Evolutionary conservation across 2,797 vertebrate species (phyloP), one percentile per base, ranked within the genome.

Genomic region (Cygnus olor): DNA sequence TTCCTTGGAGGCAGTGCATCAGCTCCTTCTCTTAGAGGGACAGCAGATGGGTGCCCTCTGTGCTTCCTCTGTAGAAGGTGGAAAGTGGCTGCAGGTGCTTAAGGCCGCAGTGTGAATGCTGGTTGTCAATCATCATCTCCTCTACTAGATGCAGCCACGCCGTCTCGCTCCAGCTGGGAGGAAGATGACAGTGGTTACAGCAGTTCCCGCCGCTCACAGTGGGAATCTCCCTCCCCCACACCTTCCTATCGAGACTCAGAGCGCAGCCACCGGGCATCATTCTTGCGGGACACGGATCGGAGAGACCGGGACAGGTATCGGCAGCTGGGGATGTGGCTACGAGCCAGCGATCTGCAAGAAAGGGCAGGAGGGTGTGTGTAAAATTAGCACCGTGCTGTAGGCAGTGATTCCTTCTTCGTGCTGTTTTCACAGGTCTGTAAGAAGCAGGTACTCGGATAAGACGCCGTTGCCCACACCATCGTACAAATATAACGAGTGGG

Each of bases 401-500:
- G 34, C 27, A 25, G 25, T 36, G 22, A 0, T 8, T 45, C 12
- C 7, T 74, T 6, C 25, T 19, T 51, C 0, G 0, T 21, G 21
- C 7, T 83, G 21, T 83, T n/a, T 78, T 30, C 51, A 17, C 90
- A 99, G 99, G 97, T 99, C 99, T 88, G 96, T 98, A 78, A 98
- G 98, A 97, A 98, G 98, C 89, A 98, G 98, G 34, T 99, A 99
- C 95, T 96, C 98, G 0, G 99, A 99, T 0, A 99, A 99, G 95
- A 99, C 99, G 0, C 99, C 99, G 0, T 93, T 99, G 80, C 99
- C 99, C 4, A 99, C 99, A 3, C 99, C 99, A 0, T 99, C 99
- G 0, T 99, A 99, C 96, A 99, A 99, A 91, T 99, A 99, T 96
- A 99, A 99, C 0, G 99, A 99, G 60, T 99, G 99, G 99, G 99